These are phyloP conservation scores for Tribolium castaneum DNA, from an alignment of 1,140 invertebrate genomes.

Conservation along the genomic window DNA sequence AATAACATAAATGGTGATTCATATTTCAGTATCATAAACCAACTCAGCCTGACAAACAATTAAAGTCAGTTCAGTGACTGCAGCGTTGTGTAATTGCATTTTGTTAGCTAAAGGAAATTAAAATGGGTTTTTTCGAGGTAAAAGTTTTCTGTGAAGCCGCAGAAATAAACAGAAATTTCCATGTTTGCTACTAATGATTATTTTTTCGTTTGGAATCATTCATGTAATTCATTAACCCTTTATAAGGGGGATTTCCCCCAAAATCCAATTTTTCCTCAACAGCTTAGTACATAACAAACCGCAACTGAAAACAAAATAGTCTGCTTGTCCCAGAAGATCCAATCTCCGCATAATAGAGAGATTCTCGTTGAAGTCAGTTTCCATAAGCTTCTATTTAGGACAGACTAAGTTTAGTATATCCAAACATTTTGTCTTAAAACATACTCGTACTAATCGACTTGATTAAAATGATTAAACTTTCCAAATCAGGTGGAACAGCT, in stretches of 20 bases:
- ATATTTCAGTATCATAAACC: not conserved
- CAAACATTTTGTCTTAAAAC: not conserved
- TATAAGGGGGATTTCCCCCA: not conserved
- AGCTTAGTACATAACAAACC: not conserved
- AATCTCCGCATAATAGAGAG: not conserved
- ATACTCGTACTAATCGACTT: not conserved
- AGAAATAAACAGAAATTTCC: not conserved
- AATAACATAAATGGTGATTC: not conserved
- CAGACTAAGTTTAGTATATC: not conserved
- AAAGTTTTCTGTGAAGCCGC: not conserved
- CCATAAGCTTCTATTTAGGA: not conserved
- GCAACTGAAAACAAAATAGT: not conserved
- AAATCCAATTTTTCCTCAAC: not conserved
- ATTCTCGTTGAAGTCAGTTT: not conserved
- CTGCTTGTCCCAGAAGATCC: not conserved
- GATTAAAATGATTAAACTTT: not conserved
- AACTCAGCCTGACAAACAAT: not conserved
- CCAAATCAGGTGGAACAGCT: not conserved
- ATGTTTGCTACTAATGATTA: no score
- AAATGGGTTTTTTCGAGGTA: not conserved
- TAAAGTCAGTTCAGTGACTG: not conserved
- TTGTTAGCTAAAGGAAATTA: not conserved
- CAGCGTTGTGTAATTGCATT: not conserved
- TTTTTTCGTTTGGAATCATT: not conserved
- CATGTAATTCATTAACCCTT: not conserved